Evolutionary conservation across 2,113 vertebrate species (phyloP), one percentile per base, ranked within the genome.

Genomic region (Scortum barcoo): DNA sequence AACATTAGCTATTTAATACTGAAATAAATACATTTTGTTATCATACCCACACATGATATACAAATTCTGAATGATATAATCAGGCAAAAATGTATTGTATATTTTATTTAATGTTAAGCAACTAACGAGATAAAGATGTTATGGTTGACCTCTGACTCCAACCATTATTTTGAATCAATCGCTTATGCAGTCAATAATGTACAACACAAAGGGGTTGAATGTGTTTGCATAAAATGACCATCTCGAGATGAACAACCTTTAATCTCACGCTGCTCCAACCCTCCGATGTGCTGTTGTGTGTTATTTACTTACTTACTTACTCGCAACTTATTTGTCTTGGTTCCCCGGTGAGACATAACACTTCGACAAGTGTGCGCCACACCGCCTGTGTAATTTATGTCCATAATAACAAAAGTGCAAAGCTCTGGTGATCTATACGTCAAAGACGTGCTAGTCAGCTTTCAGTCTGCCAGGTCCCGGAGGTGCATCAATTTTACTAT

Each of bases 321-420:
- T 46, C 58, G 57, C 42, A 12, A 69, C 65, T 65, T 81, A 71
- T 85, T 80, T 46, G 84, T 80, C 74, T 88, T 57, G 68, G 84
- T 46, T 89, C 87, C 84, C 84, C 9, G 14, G 70, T 62, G 76
- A 7, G 36, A 75, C 30, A 57, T 86, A 79, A 88, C 77, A 42
- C 36, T 86, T 26, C 63, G 86, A 91, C 77, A 63, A 73, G 83
- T 56, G 63, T 77, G 82, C 74, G 56, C 68, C 19, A 13, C 10
- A 68, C 70, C 7, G 63, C 66, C 24, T 13, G 17, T 56, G 76
- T 77, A 86, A 90, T 86, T 89, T 71, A 90, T 90, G 60, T 70
- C 19, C 30, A 78, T 46, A 91, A 88, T 88, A 92, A 90, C 57
- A 83, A 60, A 87, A 75, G 72, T 69, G 40, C 61, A 80, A 78